phyloP scores from a whole-genome alignment of 2,113 vertebrate genomes.

The Furnarius figulus region DNA sequence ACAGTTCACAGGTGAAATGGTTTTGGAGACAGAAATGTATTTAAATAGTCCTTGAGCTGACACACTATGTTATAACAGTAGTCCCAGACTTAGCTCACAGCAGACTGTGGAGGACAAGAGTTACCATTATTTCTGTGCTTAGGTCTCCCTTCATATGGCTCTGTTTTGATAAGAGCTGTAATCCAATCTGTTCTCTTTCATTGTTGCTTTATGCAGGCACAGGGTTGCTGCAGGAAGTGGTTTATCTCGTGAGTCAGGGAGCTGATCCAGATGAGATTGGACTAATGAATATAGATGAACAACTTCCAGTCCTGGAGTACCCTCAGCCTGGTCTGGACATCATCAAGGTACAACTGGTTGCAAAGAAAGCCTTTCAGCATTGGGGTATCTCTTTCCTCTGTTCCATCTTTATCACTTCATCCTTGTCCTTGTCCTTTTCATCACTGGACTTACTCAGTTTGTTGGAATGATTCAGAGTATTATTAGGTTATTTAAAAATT shows the following conservation, averaged over 20 bases:
- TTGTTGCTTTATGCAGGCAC: conserved; percentile 81
- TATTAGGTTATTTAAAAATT: not conserved
- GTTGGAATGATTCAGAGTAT: not conserved
- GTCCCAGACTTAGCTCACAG: not conserved
- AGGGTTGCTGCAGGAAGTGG: conserved; percentile 94
- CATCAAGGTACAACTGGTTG: conserved; percentile 86
- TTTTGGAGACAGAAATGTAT: not conserved
- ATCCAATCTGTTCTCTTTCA: conserved; percentile 20
- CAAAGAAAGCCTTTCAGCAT: not conserved
- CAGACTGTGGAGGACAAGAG: not conserved
- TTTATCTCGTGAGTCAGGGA: conserved; percentile 97
- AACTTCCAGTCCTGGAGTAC: conserved; percentile 95
- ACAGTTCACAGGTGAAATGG: not conserved
- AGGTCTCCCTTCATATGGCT: not conserved
- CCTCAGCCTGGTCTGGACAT: conserved; percentile 96
- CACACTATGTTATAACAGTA: not conserved
- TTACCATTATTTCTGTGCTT: not conserved
- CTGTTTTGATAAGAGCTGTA: conserved; percentile 29
- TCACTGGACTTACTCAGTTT: not conserved
- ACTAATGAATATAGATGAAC: conserved; percentile 98
- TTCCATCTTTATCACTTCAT: not conserved
- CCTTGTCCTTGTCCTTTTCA: not conserved
- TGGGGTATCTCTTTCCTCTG: not conserved
- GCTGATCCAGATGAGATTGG: conserved; percentile 97
- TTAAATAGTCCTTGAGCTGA: not conserved